Conservation (phyloP, 2,113 vertebrate genomes). For the Acanthochromis polyacanthus region DNA sequence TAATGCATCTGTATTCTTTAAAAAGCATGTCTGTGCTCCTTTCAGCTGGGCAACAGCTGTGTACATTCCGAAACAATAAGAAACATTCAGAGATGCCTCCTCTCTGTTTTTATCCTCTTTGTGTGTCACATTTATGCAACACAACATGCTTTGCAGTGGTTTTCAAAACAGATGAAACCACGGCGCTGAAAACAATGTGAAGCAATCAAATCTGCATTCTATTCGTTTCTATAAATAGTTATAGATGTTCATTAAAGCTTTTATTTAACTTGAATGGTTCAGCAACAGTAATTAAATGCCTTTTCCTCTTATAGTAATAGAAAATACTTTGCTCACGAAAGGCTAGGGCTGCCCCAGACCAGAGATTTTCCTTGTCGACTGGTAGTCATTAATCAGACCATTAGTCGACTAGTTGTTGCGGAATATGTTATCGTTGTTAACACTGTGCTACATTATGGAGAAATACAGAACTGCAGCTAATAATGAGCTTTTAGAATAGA, state of each 20-base stretch:
- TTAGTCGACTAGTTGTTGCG: no score
- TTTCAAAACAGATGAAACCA: slow-evolving; percentile 32
- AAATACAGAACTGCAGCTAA: no score
- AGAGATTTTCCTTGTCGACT: no score
- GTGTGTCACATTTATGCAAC: slow-evolving; percentile 34
- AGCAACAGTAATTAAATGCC: background rate
- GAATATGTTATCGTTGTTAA: no score
- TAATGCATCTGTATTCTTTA: slow-evolving; percentile 15
- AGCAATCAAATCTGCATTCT: slow-evolving; percentile 4
- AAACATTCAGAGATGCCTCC: slow-evolving; percentile 24
- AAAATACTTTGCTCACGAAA: no score
- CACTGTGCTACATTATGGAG: no score
- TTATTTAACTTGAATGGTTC: slow-evolving; percentile 6
- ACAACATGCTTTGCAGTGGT: slow-evolving; percentile 18
- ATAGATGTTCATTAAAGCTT: slow-evolving; percentile 4
- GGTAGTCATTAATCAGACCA: no score
- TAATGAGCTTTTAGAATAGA: no score
- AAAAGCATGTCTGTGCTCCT: background rate
- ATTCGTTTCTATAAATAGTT: slow-evolving; percentile 1
- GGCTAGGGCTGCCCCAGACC: no score
- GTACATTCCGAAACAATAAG: slow-evolving; percentile 43
- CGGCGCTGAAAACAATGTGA: slow-evolving; percentile 13
- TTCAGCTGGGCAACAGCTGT: slow-evolving; percentile 50
- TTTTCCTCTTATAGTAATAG: no score
- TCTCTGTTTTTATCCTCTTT: slow-evolving; percentile 32